Evolutionary conservation across 2,113 vertebrate genomes (phyloP), one percentile per base, ranked within the genome.

Genomic region (Clarias batrachus): DNA sequence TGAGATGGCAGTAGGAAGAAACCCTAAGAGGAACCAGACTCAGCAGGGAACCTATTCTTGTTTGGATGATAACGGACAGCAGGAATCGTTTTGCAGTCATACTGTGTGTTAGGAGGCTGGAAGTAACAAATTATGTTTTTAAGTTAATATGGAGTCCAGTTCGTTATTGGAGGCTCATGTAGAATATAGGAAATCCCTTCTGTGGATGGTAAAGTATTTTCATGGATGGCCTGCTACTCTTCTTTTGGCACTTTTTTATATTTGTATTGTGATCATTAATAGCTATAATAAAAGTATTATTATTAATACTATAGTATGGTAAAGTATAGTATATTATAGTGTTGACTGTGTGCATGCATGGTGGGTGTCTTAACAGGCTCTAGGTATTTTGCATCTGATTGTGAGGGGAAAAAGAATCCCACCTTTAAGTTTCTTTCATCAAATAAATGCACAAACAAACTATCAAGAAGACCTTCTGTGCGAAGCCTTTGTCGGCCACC

Each of bases 391-490:
- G 87, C 91, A 89, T 92, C 87, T 89, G 92, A 92, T 84, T 84
- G 85, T 81, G 33, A 37, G 33, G 33, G 87, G 87, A 85, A 88
- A 91, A 33, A 88, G 89, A 82, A 85, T 88, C 85, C 62, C 57
- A 84, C 33, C 14, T 85, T 89, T 84, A 84, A 84, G 25, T 71
- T 33, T 70, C 56, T 25, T 84, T 41, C 73, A 77, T 83, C 84
- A 83, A 84, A 79, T 66, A 85, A 85, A 83, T 82, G 76, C 87
- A 60, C 85, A 90, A 68, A 81, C 86, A 86, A 89, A 84, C 71
- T 83, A 88, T 90, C 89, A 91, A 91, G 89, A 88, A 92, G 91
- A 89, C 87, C 84, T 86, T 85, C 87, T 91, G 81, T 81, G 86
- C 86, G 84, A 86, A 91, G 85, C 89, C 85, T 86, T 76, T 56